Percentiles rank a stretch among this genome's conserved stretches.
phyloP scores from a whole-genome alignment of 2,113 vertebrate species.

The Oophaga pumilio region DNA sequence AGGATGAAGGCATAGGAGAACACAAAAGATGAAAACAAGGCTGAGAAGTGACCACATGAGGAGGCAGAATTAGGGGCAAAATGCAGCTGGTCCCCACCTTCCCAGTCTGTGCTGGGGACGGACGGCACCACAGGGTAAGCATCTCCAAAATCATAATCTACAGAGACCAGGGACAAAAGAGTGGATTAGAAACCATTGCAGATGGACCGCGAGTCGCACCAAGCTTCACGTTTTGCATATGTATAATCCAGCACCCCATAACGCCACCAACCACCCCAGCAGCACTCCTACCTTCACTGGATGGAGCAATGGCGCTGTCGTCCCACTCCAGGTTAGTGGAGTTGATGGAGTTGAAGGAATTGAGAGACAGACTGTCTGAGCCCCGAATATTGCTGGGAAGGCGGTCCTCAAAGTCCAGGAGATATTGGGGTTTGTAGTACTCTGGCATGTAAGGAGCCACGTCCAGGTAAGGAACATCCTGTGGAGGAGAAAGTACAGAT shows the following conservation, averaged over 20 bases:
- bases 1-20: background rate
- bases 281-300: conserved; percentile 87
- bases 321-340: conserved; percentile 99
- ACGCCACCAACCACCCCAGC: background rate
- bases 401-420: conserved; percentile 94
- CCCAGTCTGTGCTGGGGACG: conserved; percentile 98
- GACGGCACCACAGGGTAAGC: conserved; percentile 97
- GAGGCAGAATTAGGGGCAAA: background rate
- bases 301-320: conserved; percentile 95
- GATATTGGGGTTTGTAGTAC: conserved; percentile 95
- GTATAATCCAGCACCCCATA: background rate
- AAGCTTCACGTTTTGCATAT: background rate
- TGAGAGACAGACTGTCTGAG: conserved; percentile 91
- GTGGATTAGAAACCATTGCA: conserved; percentile 73
- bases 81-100: conserved; percentile 90
- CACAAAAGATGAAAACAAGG: background rate
- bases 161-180: conserved; percentile 88
- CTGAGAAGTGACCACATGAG: background rate
- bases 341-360: conserved; percentile 95
- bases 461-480: conserved; percentile 96
- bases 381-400: conserved; percentile 83
- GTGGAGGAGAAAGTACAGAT: background rate
- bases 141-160: conserved; percentile 99
- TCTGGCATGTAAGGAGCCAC: conserved; percentile 98
- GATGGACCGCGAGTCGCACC: background rate